Conservation (phyloP, 2,113 vertebrate genomes). For the Oryzias celebensis region DNA sequence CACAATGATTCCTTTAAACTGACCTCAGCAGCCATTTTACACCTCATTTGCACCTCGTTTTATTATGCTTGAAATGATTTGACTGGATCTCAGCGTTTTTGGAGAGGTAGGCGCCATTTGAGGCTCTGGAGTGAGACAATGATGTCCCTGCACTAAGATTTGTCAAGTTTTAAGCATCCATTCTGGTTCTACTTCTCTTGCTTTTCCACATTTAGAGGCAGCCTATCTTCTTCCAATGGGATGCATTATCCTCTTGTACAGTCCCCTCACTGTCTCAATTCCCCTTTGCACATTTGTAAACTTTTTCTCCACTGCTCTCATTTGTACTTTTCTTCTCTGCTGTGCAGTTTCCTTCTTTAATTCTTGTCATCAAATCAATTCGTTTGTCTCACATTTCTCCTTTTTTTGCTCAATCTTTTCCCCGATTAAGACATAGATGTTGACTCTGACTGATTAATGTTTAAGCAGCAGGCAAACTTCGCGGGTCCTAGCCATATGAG, state of each 20-base stretch:
- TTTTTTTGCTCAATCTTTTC: conserved; percentile 11
- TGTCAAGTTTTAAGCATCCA: conserved; percentile 36
- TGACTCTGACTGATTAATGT: conserved; percentile 48
- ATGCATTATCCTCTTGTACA: conserved; percentile 49
- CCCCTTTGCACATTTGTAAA: conserved; percentile 12
- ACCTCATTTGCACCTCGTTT: not conserved
- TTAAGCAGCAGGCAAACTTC: conserved; percentile 40
- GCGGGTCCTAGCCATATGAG: conserved; percentile 27
- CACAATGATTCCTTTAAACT: no score
- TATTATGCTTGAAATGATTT: no score
- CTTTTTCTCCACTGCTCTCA: conserved; percentile 13
- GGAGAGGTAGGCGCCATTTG: conserved; percentile 20
- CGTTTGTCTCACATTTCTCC: not conserved
- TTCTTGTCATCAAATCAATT: conserved; percentile 18
- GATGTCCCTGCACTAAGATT: conserved; percentile 32
- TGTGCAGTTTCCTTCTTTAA: conserved; percentile 27
- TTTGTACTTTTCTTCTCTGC: conserved; percentile 1
- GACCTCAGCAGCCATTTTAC: conserved; percentile 8
- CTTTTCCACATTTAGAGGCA: conserved; percentile 4
- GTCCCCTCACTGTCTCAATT: conserved; percentile 14
- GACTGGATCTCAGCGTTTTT: no score
- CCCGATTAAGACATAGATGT: conserved; percentile 53
- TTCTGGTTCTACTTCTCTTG: conserved; percentile 11
- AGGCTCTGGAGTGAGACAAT: conserved; percentile 18
- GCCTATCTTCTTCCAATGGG: conserved; percentile 37